Evolutionary conservation across 2,888 invertebrate species (phyloP), one percentile per base, ranked within the genome.

Genomic region (Stomorhina lunata): DNA sequence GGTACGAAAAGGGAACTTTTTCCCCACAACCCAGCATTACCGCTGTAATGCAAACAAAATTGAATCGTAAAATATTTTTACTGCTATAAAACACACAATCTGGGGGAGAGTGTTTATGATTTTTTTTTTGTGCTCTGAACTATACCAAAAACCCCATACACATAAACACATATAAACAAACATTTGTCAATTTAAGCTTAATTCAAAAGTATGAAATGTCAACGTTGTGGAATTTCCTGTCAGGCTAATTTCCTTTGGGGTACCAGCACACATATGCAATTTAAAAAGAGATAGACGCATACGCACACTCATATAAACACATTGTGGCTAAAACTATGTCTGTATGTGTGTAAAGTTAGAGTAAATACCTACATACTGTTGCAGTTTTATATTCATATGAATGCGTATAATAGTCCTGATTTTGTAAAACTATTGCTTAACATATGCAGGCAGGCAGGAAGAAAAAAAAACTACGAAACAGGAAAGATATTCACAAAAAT

Each of bases 171-270:
- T 50, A 79, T 27, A 55, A 1, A 4, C 27, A 40, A 45, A 55
- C 68, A 73, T 77, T 66, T 81, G 71, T 72, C 72, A 77, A 61
- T 72, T 81, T 66, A 72, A 81, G 72, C 66, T 77, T 72, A 66
- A 77, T 68, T 71, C 71, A 59, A 82, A 82, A 75, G 69, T 75
- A 79, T 71, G 71, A 82, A 75, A 82, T 82, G 79, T 79, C 82
- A 79, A 75, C 83, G 86, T 86, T 88, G 87, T 87, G 88, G 87
- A 86, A 87, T 88, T 87, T 88, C 86, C 87, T 88, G 88, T 88
- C 87, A 88, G 87, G 87, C 88, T 88, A 88, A 88, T 88, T 88
- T 87, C 88, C 88, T 88, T 88, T 86, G 88, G 88, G 88, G 22
- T 78, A 66, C 27, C 53, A n/a, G n/a, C n/a, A 48, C 45, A 72